These are phyloP conservation scores for Podargus strigoides DNA, from an alignment of 2,797 vertebrate species.

Conservation along the genomic window DNA sequence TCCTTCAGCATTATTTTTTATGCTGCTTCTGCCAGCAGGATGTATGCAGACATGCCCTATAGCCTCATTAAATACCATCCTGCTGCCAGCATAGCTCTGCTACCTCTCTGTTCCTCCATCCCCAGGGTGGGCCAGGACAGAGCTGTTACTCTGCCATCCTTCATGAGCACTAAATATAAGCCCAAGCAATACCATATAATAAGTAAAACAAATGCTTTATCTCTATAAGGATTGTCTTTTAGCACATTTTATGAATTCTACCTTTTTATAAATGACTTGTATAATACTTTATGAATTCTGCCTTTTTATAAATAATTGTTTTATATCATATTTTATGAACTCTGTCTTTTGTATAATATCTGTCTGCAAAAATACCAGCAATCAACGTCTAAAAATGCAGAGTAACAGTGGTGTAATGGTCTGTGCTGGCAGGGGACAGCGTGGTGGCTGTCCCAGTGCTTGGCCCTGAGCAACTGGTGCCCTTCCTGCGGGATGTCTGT, in stretches of 20 bases:
- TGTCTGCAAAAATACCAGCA: background rate
- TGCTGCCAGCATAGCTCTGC: background rate
- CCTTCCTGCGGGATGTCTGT: background rate
- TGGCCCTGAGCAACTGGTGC: background rate
- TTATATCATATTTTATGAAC: background rate
- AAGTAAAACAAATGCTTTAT: background rate
- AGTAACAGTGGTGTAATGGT: background rate
- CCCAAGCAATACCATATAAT: background rate
- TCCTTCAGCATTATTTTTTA: accelerated
- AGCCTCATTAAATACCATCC: background rate
- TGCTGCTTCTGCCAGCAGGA: background rate
- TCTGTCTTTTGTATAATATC: background rate
- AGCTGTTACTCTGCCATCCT: background rate
- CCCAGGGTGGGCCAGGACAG: background rate
- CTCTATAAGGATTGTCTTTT: background rate
- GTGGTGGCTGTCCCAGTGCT: background rate
- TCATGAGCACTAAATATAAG: accelerated
- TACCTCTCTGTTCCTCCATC: background rate
- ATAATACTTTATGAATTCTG: background rate
- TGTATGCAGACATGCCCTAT: accelerated
- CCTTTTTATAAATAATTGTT: too few species aligned
- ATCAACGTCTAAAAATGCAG: background rate
- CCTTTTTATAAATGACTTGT: background rate
- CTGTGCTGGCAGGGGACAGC: background rate
- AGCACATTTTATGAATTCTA: background rate